Percentiles rank a stretch among this genome's conserved stretches.
Evolutionary conservation across 1,140 invertebrate species (phyloP).

Genomic region (Tribolium madens): DNA sequence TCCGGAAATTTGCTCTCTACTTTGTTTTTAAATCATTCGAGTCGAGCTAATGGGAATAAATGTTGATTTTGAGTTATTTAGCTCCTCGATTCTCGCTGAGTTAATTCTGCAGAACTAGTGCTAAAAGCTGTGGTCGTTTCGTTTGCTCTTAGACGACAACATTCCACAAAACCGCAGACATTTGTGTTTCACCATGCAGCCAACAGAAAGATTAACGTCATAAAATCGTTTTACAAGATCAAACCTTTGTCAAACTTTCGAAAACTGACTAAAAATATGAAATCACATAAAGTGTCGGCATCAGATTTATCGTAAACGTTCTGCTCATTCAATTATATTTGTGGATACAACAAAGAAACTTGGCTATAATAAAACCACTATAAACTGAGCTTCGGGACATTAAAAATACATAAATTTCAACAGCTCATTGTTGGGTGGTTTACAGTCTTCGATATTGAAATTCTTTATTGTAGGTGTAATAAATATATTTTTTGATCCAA

Average conservation of each 20-base stretch:
- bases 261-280: background rate
- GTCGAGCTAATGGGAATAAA: no score
- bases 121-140: background rate
- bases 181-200: background rate
- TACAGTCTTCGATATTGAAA: constrained; percentile 22
- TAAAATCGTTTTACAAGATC: constrained; percentile 7
- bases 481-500: background rate
- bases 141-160: constrained; percentile 1
- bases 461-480: constrained; percentile 4
- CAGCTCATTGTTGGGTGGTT: constrained; percentile 21
- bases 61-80: no score
- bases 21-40: no score
- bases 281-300: background rate
- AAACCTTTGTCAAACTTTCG: background rate
- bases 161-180: constrained; percentile 20
- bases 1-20: no score
- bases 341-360: constrained; percentile 10
- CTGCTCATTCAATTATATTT: constrained; percentile 20
- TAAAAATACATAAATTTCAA: constrained; percentile 35
- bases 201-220: constrained; percentile 15
- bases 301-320: constrained; percentile 1
- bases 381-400: constrained; percentile 10
- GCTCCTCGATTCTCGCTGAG: background rate
- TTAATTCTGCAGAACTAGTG: background rate
- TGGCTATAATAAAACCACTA: constrained; percentile 12